These are phyloP conservation scores for Drosophila limbata DNA, from an alignment of 2,888 invertebrate genomes.

Conservation along the genomic window DNA sequence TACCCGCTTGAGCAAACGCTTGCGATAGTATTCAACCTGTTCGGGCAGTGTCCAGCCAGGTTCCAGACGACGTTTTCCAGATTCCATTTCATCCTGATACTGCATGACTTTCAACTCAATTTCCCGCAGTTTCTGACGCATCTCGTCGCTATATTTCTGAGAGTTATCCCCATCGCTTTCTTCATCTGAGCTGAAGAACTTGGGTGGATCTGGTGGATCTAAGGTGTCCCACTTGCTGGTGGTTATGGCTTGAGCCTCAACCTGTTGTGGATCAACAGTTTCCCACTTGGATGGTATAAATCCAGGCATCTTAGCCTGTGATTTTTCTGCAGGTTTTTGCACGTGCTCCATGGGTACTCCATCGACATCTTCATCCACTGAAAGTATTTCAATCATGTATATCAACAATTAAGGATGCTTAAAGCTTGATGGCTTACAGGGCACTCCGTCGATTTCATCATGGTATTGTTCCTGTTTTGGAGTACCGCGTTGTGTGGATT, in stretches of 20 bases:
- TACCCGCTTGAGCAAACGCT: conserved; percentile 95
- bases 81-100: conserved; percentile 98
- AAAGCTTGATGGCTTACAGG: conserved; percentile 85
- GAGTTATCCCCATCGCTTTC: conserved; percentile 83
- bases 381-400: conserved; percentile 21
- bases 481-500: conserved; percentile 77
- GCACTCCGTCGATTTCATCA: conserved; percentile 90
- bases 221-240: conserved; percentile 95
- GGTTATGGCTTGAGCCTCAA: conserved; percentile 93
- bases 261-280: conserved; percentile 94
- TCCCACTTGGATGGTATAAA: conserved; percentile 99
- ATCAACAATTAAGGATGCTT: neutral
- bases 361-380: conserved; percentile 92
- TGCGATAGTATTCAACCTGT: conserved; percentile 95
- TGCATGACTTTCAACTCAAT: conserved; percentile 98
- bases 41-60: conserved; percentile 91
- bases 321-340: conserved; percentile 45
- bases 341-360: conserved; percentile 88
- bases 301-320: conserved; percentile 86
- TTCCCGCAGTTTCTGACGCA: conserved; percentile 92
- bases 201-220: conserved; percentile 86
- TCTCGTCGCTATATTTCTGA: conserved; percentile 88
- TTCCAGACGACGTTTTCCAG: conserved; percentile 91
- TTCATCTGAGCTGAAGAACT: conserved; percentile 82
- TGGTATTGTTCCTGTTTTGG: conserved; percentile 83